Evolutionary conservation across 2,113 vertebrate genomes (phyloP), one percentile per base, ranked within the genome.

Genomic region (Papio anubis): DNA sequence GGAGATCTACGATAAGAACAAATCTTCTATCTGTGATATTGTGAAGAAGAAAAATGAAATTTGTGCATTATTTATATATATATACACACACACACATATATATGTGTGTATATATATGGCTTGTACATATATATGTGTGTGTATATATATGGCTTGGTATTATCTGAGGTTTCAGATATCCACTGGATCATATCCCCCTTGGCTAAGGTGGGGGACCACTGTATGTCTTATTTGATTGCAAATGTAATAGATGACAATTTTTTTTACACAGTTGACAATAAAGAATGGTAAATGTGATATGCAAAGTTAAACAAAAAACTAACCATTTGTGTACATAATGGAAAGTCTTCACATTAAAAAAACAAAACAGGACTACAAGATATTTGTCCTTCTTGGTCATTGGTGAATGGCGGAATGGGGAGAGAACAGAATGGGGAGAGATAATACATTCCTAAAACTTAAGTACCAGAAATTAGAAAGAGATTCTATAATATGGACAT

Each of bases 151-250:
- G 40, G 25, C 30, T 78, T 32, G 16, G 75, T 48, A 48, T 8
- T 30, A 30, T 48, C 66, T 17, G 32, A 68, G 7, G 66, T n/a
- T 35, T 68, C 27, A 78, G 27, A 45, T 14, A 78, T 48, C 43
- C 40, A 43, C 75, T 78, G n/a, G 21, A 25, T 40, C 20, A 38
- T 78, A 48, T 48, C 8, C 27, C 8, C 14, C 43, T 32, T 30
- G 43, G 43, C 30, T 78, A 78, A 78, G 27, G 40, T 64, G 61
- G 75, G 73, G 14, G 21, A 78, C 43, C 45, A 32, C 16, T 32
- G 27, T 52, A 86, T 84, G 27, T 95, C 78, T 95, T 80, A 88
- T 88, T 84, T 87, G 80, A n/a, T 83, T 82, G 38, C 20, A 88
- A 50, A 76, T 91, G 20, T 23, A 80, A 73, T 75, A 35, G 9